These are phyloP conservation scores for Agrilus biguttatus DNA, from an alignment of 2,888 invertebrate species.

Conservation along the genomic window DNA sequence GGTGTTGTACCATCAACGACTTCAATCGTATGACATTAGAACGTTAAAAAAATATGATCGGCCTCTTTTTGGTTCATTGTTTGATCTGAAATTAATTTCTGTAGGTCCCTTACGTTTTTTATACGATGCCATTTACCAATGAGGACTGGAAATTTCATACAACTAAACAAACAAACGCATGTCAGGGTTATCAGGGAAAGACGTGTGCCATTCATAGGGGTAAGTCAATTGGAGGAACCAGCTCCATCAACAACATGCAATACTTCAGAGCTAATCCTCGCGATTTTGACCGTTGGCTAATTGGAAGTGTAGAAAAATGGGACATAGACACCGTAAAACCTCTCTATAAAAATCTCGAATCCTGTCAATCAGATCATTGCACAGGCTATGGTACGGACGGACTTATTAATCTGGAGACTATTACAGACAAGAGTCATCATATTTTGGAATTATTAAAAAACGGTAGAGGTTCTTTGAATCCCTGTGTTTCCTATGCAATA, in stretches of 20 bases:
- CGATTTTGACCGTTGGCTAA: slow-evolving; percentile 73
- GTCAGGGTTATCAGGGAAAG: slow-evolving; percentile 13
- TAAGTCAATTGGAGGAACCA: slow-evolving; percentile 34
- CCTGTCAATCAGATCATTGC: slow-evolving; percentile 4
- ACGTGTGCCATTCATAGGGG: slow-evolving; percentile 31
- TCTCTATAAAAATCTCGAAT: slow-evolving; percentile 63
- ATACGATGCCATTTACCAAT: slow-evolving; percentile 19
- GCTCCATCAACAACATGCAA: slow-evolving; percentile 34
- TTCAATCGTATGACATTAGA: slow-evolving; percentile 11
- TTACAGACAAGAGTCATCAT: no score
- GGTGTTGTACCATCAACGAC: slow-evolving; percentile 20
- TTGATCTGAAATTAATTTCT: no score
- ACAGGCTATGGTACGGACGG: slow-evolving; percentile 9
- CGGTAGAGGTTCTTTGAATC: no score
- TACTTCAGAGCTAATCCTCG: slow-evolving; percentile 42
- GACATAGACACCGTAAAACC: slow-evolving; percentile 56
- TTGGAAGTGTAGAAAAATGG: slow-evolving; percentile 70
- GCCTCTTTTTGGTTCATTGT: not conserved
- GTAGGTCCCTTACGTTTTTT: slow-evolving; percentile 15
- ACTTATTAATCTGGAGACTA: slow-evolving; percentile 4
- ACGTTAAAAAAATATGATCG: not conserved
- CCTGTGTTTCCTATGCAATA: no score
- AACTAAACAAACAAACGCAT: slow-evolving; percentile 16
- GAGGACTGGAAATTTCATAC: slow-evolving; percentile 20
- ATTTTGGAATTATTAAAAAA: no score